Percentiles rank a stretch among this genome's conserved stretches.
Evolutionary conservation across 2,888 invertebrate species (phyloP).

Genomic region (Ormyrus thymus): DNA sequence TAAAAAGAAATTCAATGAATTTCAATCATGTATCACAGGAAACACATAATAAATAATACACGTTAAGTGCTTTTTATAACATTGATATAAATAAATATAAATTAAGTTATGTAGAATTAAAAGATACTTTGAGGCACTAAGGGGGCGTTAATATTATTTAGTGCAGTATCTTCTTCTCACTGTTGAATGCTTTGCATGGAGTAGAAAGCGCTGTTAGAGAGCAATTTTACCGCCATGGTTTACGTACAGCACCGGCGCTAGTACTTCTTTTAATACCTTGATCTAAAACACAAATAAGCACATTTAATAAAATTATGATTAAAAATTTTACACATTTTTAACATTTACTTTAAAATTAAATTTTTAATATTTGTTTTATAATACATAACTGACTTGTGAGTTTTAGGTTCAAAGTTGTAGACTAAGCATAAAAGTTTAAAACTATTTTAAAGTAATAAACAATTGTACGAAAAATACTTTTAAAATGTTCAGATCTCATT

Average conservation of each 20-base stretch:
- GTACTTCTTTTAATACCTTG: conserved; percentile 72
- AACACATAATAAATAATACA: conserved; percentile 31
- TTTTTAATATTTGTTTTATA: neutral
- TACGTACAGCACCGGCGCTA: conserved; percentile 72
- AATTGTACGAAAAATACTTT: too few species aligned
- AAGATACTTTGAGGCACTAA: conserved; percentile 53
- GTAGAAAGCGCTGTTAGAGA: conserved; percentile 24
- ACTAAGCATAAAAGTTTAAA: too few species aligned
- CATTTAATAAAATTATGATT: conserved; percentile 3
- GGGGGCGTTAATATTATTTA: conserved; percentile 43
- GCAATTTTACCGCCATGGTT: conserved; percentile 70
- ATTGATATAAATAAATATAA: conserved; percentile 29
- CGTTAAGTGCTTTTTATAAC: conserved; percentile 21
- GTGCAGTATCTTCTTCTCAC: conserved; percentile 38
- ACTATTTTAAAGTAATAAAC: too few species aligned
- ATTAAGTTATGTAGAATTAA: conserved; percentile 33
- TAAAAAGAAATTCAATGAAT: conserved; percentile 45
- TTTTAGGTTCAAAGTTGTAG: too few species aligned
- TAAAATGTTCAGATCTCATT: too few species aligned
- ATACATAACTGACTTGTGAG: neutral
- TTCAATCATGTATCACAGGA: conserved; percentile 53
- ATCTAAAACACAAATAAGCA: conserved; percentile 61
- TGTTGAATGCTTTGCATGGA: conserved; percentile 15
- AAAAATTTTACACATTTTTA: neutral
- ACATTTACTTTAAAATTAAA: neutral